phyloP scores from a whole-genome alignment of 2,113 vertebrate genomes.

The Eulemur rufifrons region DNA sequence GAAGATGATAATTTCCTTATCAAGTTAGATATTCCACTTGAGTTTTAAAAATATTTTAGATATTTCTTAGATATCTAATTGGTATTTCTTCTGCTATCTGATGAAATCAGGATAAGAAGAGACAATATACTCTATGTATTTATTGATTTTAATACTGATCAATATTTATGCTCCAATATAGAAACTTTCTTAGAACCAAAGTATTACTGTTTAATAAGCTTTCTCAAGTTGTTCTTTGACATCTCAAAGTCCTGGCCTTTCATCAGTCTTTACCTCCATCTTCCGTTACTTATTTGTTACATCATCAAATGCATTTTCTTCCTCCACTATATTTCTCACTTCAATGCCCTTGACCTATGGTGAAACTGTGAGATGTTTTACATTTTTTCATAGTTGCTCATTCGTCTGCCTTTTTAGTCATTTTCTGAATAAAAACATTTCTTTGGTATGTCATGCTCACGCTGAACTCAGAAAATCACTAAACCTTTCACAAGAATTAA shows the following conservation, averaged over 20 bases:
- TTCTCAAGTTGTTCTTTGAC: background rate
- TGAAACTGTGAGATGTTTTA: background rate
- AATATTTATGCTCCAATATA: background rate
- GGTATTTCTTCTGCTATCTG: background rate
- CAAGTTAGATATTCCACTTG: background rate
- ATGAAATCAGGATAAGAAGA: background rate
- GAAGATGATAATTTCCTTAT: background rate
- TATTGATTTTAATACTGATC: background rate
- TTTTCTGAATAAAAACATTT: background rate
- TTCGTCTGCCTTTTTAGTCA: background rate
- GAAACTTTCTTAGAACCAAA: background rate
- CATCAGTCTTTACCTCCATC: background rate
- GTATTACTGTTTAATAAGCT: background rate
- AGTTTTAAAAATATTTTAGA: background rate
- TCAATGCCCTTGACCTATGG: background rate
- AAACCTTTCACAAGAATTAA: background rate
- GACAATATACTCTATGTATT: background rate
- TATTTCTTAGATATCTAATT: background rate
- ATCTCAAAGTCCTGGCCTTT: background rate
- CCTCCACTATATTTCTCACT: background rate
- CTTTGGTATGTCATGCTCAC: background rate
- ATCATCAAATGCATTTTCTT: background rate
- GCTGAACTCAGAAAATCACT: background rate
- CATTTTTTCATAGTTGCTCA: background rate
- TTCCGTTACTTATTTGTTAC: background rate